phyloP scores from a whole-genome alignment of 2,797 vertebrate genomes.

The Poecilia velifera region DNA sequence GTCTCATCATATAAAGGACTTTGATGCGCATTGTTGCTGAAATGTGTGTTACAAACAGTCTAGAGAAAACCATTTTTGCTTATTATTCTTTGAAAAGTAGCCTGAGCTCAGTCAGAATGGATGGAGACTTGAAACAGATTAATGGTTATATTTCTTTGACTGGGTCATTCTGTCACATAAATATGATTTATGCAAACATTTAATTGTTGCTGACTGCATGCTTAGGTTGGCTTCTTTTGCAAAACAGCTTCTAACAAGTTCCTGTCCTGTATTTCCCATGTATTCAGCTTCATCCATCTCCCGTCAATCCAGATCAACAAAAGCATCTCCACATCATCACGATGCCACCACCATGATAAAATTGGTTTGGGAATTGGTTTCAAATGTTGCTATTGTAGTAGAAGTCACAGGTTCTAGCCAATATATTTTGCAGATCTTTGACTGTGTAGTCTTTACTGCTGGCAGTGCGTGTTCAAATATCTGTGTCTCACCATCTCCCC shows the following conservation, averaged over 20 bases:
- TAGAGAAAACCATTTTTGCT: neutral
- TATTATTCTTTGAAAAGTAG: neutral
- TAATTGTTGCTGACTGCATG: neutral
- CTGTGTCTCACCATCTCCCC: constrained; percentile 84
- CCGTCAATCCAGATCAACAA: no score
- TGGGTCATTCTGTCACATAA: neutral
- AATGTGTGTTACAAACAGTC: neutral
- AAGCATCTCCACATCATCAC: no score
- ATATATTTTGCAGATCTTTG: neutral
- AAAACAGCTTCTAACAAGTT: neutral
- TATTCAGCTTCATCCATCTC: no score
- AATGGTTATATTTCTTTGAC: neutral
- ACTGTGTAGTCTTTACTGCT: neutral
- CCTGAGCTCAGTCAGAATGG: neutral
- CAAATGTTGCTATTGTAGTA: neutral
- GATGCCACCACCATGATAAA: no score
- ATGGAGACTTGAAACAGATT: neutral
- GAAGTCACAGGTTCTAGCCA: neutral
- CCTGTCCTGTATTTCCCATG: neutral
- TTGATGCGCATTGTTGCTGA: no score
- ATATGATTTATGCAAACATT: neutral
- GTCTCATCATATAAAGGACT: no score
- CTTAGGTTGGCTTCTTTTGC: neutral
- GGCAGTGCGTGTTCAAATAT: neutral
- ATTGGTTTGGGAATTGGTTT: neutral